Evolutionary conservation across 2,888 invertebrate species (phyloP), one percentile per base, ranked within the genome.

Genomic region (Thymelicus sylvestris): DNA sequence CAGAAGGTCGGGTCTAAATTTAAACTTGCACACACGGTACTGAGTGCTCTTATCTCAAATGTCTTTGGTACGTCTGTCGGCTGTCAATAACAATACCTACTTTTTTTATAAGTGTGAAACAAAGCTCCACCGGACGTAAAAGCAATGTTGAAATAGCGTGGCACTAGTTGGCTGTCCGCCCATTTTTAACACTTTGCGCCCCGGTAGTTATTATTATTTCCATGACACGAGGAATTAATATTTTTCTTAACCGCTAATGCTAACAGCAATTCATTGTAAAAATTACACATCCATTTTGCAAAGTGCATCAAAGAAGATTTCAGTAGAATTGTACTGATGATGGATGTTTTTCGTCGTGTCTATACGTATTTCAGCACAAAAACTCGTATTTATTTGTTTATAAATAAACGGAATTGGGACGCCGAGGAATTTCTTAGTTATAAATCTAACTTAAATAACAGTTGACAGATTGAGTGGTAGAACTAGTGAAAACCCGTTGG

Each of bases 131-230:
- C 79, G 83, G 78, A 81, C 76, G 80, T 76, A 75, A 72, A 77
- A 78, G 79, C 76, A 83, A 70, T 85, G 87, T 88, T 82, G 86
- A 89, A 91, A 91, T 86, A 86, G 81, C 81, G 85, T 81, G 82
- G 83, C 83, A 83, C 84, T 78, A 83, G 76, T 89, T 92, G 92
- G 92, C 91, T 77, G 67, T 64, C 75, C 77, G 90, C 92, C 92
- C 88, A 85, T 83, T 84, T 86, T 84, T 83, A 85, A 83, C 86
- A 84, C 88, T 88, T 88, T 61, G 86, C 86, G 82, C 80, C 79
- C 79, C 78, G 80, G 73, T 69, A 75, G 75, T 76, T 78, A 76
- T 80, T 78, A 76, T 80, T 78, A 79, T 80, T 79, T 80, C 77
- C 75, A 79, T 76, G 78, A 77, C 76, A 80, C 76, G 78, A 76